A percentile compares a stretch with the other conserved stretches of the same genome.
Conservation (phyloP, 2,888 invertebrate genomes). For the Pharmacophagus antenor region DNA sequence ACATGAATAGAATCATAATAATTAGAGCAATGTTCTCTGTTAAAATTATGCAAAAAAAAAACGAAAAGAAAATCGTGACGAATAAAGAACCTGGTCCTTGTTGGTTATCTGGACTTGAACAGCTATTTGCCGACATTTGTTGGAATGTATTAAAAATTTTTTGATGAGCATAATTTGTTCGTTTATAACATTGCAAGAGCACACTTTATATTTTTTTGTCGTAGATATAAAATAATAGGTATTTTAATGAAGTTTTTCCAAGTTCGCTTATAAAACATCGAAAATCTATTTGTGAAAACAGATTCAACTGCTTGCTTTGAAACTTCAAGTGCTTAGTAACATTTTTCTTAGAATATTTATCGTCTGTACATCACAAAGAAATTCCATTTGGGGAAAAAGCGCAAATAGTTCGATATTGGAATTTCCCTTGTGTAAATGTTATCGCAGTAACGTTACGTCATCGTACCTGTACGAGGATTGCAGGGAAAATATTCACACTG, state of each 20-base stretch:
- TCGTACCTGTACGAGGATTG: slow-evolving; percentile 49
- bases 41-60: too few species aligned
- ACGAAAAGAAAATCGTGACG: too few species aligned
- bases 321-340: slow-evolving; percentile 62
- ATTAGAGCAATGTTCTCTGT: too few species aligned
- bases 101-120: too few species aligned
- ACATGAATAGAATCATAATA: too few species aligned
- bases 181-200: too few species aligned
- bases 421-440: slow-evolving; percentile 79
- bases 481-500: slow-evolving; percentile 62
- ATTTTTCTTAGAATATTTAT: slow-evolving; percentile 73
- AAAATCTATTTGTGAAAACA: not conserved
- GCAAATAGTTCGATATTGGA: slow-evolving; percentile 78
- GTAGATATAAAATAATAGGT: too few species aligned
- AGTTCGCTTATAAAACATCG: not conserved
- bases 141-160: too few species aligned
- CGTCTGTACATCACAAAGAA: slow-evolving; percentile 67
- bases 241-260: not conserved
- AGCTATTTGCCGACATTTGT: too few species aligned
- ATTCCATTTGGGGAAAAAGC: slow-evolving; percentile 73
- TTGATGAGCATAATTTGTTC: too few species aligned
- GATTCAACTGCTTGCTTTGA: slow-evolving; percentile 59
- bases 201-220: too few species aligned
- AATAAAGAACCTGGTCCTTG: too few species aligned
- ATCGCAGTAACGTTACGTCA: slow-evolving; percentile 57